Conservation (phyloP, 2,113 vertebrate genomes). For the Nothocercus julius region DNA sequence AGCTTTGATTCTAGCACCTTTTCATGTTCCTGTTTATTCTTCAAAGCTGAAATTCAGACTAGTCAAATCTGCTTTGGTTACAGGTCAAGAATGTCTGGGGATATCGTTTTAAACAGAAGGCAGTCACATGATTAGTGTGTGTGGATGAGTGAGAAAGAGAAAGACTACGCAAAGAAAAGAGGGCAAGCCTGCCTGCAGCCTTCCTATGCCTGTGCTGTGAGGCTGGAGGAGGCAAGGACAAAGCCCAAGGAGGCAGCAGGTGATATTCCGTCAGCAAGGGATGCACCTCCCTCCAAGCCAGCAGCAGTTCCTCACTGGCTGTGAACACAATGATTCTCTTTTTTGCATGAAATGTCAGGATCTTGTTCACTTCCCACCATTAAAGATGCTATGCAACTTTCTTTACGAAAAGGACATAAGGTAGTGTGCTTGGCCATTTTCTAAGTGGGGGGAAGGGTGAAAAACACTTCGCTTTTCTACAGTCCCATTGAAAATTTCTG, state of each 20-base stretch:
- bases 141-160: neutral
- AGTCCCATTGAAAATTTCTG: too few species aligned
- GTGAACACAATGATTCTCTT: fast-evolving
- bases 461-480: neutral
- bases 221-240: neutral
- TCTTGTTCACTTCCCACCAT: neutral
- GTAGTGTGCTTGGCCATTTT: neutral
- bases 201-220: neutral
- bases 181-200: neutral
- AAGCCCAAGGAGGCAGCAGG: neutral
- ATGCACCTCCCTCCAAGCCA: neutral
- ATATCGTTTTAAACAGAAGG: slow-evolving; percentile 1
- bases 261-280: neutral
- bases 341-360: neutral
- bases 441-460: neutral
- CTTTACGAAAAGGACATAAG: neutral
- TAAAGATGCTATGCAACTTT: neutral
- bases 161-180: neutral
- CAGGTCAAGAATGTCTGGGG: slow-evolving; percentile 9
- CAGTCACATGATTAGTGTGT: neutral
- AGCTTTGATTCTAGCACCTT: slow-evolving; percentile 48
- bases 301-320: neutral
- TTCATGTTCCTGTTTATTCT: slow-evolving; percentile 40
- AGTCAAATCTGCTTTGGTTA: neutral
- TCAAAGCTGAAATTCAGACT: slow-evolving; percentile 40